phyloP scores from a whole-genome alignment of 2,113 vertebrate species.

The Nothocercus julius region DNA sequence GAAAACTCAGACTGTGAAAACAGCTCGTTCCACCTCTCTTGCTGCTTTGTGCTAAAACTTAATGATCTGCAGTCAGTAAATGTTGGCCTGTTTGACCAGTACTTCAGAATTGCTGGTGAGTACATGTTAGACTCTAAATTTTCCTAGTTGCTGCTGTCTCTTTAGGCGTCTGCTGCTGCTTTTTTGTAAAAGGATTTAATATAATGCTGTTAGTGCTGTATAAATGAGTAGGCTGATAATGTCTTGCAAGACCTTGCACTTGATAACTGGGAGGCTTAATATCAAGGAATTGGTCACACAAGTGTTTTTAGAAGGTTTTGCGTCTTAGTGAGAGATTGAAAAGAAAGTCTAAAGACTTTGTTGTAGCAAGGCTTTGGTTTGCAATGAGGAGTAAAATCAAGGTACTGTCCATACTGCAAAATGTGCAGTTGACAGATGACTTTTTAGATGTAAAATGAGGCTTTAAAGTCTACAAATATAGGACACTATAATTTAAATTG shows the following conservation, averaged over 20 bases:
- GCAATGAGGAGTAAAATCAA: not conserved
- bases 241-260: not conserved
- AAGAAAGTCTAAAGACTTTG: not conserved
- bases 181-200: not conserved
- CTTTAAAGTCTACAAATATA: not conserved
- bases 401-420: not conserved
- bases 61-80: constrained; percentile 89
- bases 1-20: constrained; percentile 77
- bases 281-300: not conserved
- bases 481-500: not conserved
- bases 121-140: not conserved
- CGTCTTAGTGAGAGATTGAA: not conserved
- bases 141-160: not conserved
- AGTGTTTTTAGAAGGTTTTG: not conserved
- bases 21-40: constrained; percentile 83
- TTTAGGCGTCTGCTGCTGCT: not conserved
- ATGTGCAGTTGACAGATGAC: not conserved
- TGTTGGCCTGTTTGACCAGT: constrained; percentile 96
- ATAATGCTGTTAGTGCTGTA: not conserved
- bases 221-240: not conserved
- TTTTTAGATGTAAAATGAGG: not conserved
- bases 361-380: not conserved
- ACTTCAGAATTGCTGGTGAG: constrained; percentile 93
- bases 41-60: constrained; percentile 84
- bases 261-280: not conserved